Evolutionary conservation across 2,888 invertebrate genomes (phyloP), one percentile per base, ranked within the genome.

Genomic region (Tetragnatha montana): DNA sequence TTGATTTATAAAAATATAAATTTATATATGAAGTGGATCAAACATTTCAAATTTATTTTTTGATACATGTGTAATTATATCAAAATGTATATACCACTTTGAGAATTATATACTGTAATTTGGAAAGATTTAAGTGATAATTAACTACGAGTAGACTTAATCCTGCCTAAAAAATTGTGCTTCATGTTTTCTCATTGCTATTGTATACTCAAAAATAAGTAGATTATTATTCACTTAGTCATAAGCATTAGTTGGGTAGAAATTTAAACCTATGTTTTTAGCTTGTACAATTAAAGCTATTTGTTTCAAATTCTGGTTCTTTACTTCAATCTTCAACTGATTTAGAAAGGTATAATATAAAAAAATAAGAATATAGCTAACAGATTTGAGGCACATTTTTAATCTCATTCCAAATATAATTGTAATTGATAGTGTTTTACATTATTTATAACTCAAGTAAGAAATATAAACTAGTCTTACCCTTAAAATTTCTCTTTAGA

Each of bases 221-320:
- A 82, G 74, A 51, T 82, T 81, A 21, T 8, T 60, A 47, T 73
- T 50, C n/a, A 47, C 60, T 82, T 74, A 82, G 60, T 51, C 35
- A 60, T 82, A 73, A 74, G 82, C 73, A 82, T 74, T 82, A 60
- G 73, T 51, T 82, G 81, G 35, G 50, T 76, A 81, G 50, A 71
- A 51, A 60, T 82, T 74, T 82, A 50, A 82, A 74, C 22, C 50
- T 82, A 74, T 51, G 70, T 82, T 82, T 82, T 51, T 60, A 51
- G 51, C 51, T 82, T 82, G 82, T 82, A 82, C 51, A 10, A 74
- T 82, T 82, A 82, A 82, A 82, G 82, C 82, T 82, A 73, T 35
- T 22, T 74, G 73, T 82, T 82, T 82, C 22, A 82, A 50, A 35
- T 35, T 82, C n/a, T n/a, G n/a, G 68, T 22, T 68, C 22, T 79